Evolutionary conservation across 2,113 vertebrate species (phyloP), one percentile per base, ranked within the genome.

Genomic region (Athene noctua): DNA sequence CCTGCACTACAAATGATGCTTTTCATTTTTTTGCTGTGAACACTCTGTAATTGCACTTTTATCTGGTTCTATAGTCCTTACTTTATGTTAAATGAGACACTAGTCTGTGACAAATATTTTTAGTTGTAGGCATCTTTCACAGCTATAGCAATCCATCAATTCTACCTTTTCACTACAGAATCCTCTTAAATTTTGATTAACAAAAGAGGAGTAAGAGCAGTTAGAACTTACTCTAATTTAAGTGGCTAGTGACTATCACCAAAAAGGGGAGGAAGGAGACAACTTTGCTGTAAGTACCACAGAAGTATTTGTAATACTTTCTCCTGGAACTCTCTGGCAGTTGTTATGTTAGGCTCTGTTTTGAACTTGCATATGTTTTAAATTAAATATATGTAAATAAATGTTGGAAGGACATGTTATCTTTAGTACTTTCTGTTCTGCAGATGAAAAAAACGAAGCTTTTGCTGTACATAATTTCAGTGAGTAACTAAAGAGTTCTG

Each of bases 311-410:
- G 86, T 88, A 90, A 81, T 92, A 22, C 52, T 70, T 90, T 94
- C 10, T 82, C 21, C 65, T 92, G 92, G 79, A 94, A 89, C 36
- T 51, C 32, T 51, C 36, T 75, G 73, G 77, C 65, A 79, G 47
- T 80, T 86, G 72, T 63, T 92, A 74, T 11, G 7, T 87, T 66
- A 91, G 52, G 6, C 58, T 88, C 81, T 75, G 44, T 75, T 95
- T 94, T 1, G 7, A 87, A 18, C 44, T 47, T 92, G 61, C 68
- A 61, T 91, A 10, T 94, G 92, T 90, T 96, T 91, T 96, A 92
- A 91, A 91, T 94, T 88, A 94, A 84, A 94, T 93, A 92, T 54
- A 57, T 82, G 88, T 58, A 94, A 94, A 94, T 77, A 93, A 83
- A 83, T 66, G 40, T 88, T 82, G 62, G 52, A 93, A 68, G 40